Base-by-base conservation (phyloP, 2,888 invertebrate species). In the Amiota minor region DNA sequence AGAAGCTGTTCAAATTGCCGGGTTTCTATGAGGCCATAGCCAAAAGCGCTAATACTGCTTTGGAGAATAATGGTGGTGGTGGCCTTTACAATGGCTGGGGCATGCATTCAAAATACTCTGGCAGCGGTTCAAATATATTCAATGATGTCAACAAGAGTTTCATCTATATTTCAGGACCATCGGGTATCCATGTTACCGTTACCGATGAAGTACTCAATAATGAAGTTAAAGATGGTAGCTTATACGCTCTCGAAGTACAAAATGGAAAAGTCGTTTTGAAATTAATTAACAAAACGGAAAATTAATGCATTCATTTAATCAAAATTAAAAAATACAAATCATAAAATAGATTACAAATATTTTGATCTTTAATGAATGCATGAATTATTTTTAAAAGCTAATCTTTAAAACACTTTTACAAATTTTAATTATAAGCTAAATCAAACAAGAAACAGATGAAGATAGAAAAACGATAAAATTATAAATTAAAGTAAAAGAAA, bases 131-230 rank as follows among this genome's bases (percentile, higher is more conserved):
- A 89, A 87, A 90, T 90, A 84, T 83, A 14, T 91, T 92, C 91
- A 89, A 83, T 73, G 92, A 92, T 53, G 86, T 80, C 62, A 91
- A 91, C 72, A 90, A 90, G 76, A 88, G 89, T 62, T 93, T 93
- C 49, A 92, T 97, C 10, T 93, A 94, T 78, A 92, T 96, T 68
- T 93, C 93, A 81, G 97, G 97, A 0, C 97, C 97, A 0, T 93
- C 94, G 80, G 95, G 95, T 16, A 95, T 97, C 9, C 94, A 95
- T 80, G 94, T 98, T 0, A 92, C 95, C 53, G 92, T 98, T 35
- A 96, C 94, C 50, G 96, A 97, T 88, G 97, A 97, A 82, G 93
- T 97, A 70, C 93, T 97, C 16, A 93, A 93, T 47, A 95, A 97
- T 88, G 89, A 88, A 83, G 92, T 97, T 80, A 94, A 94, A 77